Evolutionary conservation across 2,797 vertebrate species (phyloP).

Genomic region (Echiichthys vipera): DNA sequence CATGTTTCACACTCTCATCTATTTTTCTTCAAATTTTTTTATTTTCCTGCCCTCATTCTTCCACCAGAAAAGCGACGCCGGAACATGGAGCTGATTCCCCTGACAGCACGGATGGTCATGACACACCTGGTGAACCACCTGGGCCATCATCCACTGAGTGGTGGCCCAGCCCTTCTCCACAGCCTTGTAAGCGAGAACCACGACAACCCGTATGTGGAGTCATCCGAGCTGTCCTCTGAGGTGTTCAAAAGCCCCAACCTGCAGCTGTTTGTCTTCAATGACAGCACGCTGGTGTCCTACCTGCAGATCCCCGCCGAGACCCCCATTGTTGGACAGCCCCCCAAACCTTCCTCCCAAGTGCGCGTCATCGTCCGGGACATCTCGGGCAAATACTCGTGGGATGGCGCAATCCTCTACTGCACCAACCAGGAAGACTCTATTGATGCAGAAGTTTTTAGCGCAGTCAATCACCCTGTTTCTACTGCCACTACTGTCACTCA

Average conservation of each 20-base stretch:
- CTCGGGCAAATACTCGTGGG: constrained; percentile 99
- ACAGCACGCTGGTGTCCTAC: constrained; percentile 96
- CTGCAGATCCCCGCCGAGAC: constrained; percentile 91
- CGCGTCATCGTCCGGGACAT: constrained; percentile 96
- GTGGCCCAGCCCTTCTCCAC: constrained; percentile 94
- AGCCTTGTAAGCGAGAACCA: constrained; percentile 97
- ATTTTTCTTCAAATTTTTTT: constrained; percentile 23
- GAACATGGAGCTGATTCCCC: constrained; percentile 94
- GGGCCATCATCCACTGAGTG: constrained; percentile 93
- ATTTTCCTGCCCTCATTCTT: constrained; percentile 13
- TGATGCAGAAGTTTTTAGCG: constrained; percentile 49
- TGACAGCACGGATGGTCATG: constrained; percentile 97
- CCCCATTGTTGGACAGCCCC: constrained; percentile 60
- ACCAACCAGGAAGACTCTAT: constrained; percentile 66
- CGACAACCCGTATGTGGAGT: constrained; percentile 92
- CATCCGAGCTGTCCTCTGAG: constrained; percentile 93
- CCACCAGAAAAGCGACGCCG: constrained; percentile 90
- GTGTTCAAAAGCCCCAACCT: constrained; percentile 97
- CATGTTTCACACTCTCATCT: constrained; percentile 5
- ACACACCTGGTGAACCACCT: constrained; percentile 97
- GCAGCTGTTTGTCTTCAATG: constrained; percentile 97
- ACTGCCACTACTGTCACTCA: constrained; percentile 28
- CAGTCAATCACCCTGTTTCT: constrained; percentile 39
- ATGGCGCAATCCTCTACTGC: constrained; percentile 91
- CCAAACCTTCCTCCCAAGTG: constrained; percentile 85